Evolutionary conservation across 2,797 vertebrate species (phyloP).

Genomic region (Peromyscus melanophrys): DNA sequence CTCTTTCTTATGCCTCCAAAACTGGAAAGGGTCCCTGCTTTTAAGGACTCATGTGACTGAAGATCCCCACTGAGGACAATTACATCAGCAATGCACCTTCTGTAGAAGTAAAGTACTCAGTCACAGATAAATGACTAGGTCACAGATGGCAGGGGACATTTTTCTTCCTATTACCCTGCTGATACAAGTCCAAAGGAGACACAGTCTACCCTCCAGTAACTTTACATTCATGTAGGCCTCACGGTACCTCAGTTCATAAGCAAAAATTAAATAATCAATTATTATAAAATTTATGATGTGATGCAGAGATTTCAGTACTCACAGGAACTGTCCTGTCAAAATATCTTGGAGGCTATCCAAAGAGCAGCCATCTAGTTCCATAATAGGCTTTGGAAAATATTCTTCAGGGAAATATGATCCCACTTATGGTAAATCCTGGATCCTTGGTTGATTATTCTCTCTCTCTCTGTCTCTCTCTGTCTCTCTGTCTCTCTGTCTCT

Average conservation of each 20-base stretch:
- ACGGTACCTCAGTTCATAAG: not conserved
- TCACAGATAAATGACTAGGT: not conserved
- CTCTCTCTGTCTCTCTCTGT: not conserved
- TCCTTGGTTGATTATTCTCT: not conserved
- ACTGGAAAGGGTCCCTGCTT: not conserved
- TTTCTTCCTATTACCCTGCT: not conserved
- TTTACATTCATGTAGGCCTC: not conserved
- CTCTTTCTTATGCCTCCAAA: not conserved
- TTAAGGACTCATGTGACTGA: not conserved
- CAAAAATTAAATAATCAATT: constrained; percentile 12
- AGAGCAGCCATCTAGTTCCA: not conserved
- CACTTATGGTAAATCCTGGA: not conserved
- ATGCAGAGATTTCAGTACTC: not conserved
- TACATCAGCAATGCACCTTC: not conserved
- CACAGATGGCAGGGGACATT: not conserved
- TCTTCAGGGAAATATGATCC: not conserved
- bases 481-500: not conserved
- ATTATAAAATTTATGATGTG: not conserved
- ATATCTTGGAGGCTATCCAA: not conserved
- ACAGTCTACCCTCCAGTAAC: not conserved
- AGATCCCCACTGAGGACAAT: not conserved
- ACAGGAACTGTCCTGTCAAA: not conserved
- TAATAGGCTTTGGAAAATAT: not conserved
- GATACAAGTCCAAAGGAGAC: not conserved
- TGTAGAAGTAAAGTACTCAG: not conserved